A percentile compares a stretch with the other conserved stretches of the same genome.
Evolutionary conservation across 2,113 vertebrate genomes (phyloP).

Genomic region (Brachirus orientalis): DNA sequence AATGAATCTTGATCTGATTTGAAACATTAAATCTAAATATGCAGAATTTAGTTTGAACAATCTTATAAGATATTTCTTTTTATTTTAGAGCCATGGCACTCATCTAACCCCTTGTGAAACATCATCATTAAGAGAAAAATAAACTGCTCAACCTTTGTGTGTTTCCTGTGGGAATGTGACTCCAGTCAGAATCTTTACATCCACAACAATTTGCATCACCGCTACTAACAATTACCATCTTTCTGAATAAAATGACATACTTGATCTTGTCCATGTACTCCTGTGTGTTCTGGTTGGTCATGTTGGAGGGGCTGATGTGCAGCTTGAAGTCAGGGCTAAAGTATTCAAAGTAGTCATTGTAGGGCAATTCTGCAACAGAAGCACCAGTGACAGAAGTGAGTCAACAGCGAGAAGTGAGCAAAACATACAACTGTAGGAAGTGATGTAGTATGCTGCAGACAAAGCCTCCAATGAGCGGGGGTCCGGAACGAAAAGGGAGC

Average conservation of each 20-base stretch:
- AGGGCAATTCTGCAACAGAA: slow-evolving; percentile 84
- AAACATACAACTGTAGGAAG: background rate
- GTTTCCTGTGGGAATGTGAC: too few relatives aligned
- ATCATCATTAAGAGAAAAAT: too few relatives aligned
- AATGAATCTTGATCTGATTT: too few relatives aligned
- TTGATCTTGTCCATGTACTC: slow-evolving; percentile 97
- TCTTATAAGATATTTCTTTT: too few relatives aligned
- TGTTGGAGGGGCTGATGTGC: slow-evolving; percentile 97
- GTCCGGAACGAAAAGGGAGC: slow-evolving; percentile 10
- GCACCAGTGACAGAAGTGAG: background rate
- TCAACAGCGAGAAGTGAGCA: background rate
- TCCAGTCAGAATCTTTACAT: too few relatives aligned
- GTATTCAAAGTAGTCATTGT: slow-evolving; percentile 98
- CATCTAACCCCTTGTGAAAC: too few relatives aligned
- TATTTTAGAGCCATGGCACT: too few relatives aligned
- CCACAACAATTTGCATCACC: too few relatives aligned
- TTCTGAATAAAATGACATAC: slow-evolving; percentile 25
- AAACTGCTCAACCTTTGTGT: too few relatives aligned
- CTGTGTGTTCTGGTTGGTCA: slow-evolving; percentile 97
- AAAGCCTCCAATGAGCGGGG: slow-evolving; percentile 6
- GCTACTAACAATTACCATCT: too few relatives aligned
- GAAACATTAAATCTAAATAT: too few relatives aligned
- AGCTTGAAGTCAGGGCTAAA: slow-evolving; percentile 97
- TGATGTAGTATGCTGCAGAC: background rate
- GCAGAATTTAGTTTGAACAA: too few relatives aligned